Evolutionary conservation across 2,888 invertebrate species (phyloP).

Genomic region (Nomada flava): DNA sequence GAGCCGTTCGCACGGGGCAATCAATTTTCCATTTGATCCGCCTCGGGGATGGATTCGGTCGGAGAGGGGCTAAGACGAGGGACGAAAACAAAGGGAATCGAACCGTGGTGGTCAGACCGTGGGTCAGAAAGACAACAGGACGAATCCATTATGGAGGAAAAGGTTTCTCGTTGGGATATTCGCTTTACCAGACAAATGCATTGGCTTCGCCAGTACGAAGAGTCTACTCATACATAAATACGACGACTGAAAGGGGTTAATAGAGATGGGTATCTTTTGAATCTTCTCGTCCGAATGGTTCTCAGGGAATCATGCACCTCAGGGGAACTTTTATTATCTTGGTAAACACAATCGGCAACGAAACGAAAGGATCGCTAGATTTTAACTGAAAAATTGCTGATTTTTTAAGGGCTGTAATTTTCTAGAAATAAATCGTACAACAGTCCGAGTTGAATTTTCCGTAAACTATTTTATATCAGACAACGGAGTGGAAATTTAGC

Average conservation of each 20-base stretch:
- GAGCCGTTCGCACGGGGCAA: slow-evolving; percentile 31
- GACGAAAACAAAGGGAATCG: slow-evolving; percentile 5
- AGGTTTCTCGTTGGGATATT: slow-evolving; percentile 47
- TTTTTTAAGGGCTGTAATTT: no score
- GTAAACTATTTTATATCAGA: no score
- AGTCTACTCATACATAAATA: background rate
- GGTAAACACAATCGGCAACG: no score
- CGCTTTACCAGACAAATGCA: slow-evolving; percentile 48
- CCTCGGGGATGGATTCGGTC: slow-evolving; percentile 9
- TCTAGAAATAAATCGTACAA: no score
- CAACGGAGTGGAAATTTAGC: no score
- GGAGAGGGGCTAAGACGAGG: background rate
- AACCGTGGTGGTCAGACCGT: background rate
- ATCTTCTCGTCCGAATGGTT: no score
- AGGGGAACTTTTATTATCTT: no score
- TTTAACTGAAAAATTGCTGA: no score
- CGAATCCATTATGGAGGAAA: slow-evolving; percentile 34
- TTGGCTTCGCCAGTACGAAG: slow-evolving; percentile 3
- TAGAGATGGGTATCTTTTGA: background rate
- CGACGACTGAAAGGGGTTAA: background rate
- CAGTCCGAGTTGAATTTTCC: no score
- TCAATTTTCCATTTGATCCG: slow-evolving; percentile 51
- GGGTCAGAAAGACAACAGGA: slow-evolving; percentile 26
- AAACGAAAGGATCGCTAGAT: no score
- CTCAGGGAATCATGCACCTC: no score